A percentile compares a stretch with the other conserved stretches of the same genome.
These are phyloP conservation scores for Cassiopea xamachana DNA, from an alignment of 30 jellyfish, hydroid and myxozoan species.

Conservation along the genomic window DNA sequence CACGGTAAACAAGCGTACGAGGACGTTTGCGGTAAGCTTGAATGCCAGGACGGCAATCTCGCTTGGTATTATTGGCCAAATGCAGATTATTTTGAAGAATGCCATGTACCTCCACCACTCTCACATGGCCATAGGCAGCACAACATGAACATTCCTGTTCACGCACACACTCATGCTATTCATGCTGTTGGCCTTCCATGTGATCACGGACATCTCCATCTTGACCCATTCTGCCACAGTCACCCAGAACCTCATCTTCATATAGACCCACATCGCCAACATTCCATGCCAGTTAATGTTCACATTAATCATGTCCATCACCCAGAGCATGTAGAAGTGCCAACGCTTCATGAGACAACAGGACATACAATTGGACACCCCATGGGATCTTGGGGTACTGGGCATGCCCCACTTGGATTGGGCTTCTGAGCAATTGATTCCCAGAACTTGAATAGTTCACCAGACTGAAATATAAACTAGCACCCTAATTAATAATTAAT, in stretches of 20 bases:
- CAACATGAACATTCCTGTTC: slow-evolving; percentile 59
- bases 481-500: too few species aligned
- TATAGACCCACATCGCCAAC: slow-evolving; percentile 43
- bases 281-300: slow-evolving; percentile 69
- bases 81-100: slow-evolving; percentile 73
- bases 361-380: slow-evolving; percentile 57
- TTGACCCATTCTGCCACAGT: slow-evolving; percentile 29
- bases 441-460: background rate
- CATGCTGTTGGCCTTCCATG: slow-evolving; percentile 70
- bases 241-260: slow-evolving; percentile 50
- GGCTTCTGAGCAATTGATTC: slow-evolving; percentile 29
- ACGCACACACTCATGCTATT: slow-evolving; percentile 41
- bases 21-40: slow-evolving; percentile 70
- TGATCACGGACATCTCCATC: slow-evolving; percentile 40
- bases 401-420: slow-evolving; percentile 67
- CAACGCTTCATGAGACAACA: slow-evolving; percentile 26
- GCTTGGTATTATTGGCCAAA: slow-evolving; percentile 80
- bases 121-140: slow-evolving; percentile 71
- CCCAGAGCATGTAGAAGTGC: slow-evolving; percentile 50
- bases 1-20: slow-evolving; percentile 74
- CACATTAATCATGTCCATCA: slow-evolving; percentile 75
- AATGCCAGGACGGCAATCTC: slow-evolving; percentile 71
- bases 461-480: too few species aligned
- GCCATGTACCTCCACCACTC: slow-evolving; percentile 79
- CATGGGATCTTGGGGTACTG: slow-evolving; percentile 62